These are phyloP conservation scores for Formica exsecta DNA, from an alignment of 1,140 invertebrate species.

Conservation along the genomic window DNA sequence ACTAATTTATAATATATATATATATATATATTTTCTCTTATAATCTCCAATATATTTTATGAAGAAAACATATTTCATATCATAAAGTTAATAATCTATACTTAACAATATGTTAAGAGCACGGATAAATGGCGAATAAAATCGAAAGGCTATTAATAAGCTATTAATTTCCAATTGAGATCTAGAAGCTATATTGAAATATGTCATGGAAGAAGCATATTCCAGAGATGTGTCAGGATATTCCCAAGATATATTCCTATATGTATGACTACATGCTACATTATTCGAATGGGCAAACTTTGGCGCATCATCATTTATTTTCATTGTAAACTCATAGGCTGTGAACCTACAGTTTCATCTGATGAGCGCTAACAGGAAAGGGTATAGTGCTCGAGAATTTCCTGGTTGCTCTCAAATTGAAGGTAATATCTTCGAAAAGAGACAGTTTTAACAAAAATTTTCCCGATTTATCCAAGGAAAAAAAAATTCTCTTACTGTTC, in stretches of 20 bases:
- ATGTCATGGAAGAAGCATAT: not conserved
- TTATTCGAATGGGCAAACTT: not conserved
- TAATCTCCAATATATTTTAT: not conserved
- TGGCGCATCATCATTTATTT: conserved; percentile 33
- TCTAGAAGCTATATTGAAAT: not conserved
- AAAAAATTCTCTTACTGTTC: not conserved
- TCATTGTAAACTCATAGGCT: not conserved
- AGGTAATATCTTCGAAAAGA: not conserved
- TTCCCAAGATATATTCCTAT: not conserved
- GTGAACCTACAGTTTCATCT: not conserved
- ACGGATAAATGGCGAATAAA: not conserved
- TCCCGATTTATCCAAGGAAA: not conserved
- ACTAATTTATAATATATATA: not conserved
- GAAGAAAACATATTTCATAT: conserved; percentile 3
- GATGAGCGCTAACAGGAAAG: not conserved
- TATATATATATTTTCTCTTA: not conserved
- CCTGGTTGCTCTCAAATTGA: not conserved
- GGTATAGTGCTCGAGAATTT: not conserved
- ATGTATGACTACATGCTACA: not conserved
- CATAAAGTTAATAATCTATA: not conserved
- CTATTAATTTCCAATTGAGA: not conserved
- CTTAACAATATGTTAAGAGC: not conserved
- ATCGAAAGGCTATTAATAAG: not conserved
- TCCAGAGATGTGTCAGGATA: not conserved
- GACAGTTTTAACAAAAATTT: not conserved